Percentiles rank a stretch among this genome's conserved stretches.
These are phyloP conservation scores for Yponomeuta malinellus DNA, from an alignment of 2,888 invertebrate species.

Conservation along the genomic window DNA sequence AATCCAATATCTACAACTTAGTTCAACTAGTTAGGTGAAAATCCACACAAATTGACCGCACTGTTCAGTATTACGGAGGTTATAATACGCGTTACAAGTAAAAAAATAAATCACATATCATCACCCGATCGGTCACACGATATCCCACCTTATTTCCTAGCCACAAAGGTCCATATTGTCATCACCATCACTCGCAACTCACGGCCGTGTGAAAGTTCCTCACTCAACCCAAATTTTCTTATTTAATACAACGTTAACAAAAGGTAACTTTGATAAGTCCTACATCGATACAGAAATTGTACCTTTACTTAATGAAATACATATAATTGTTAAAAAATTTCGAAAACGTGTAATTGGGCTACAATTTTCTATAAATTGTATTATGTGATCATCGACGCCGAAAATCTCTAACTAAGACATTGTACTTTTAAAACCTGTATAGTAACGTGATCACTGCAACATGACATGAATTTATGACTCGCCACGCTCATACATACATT, in stretches of 20 bases:
- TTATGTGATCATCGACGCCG: too few relatives aligned
- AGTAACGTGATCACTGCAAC: constrained; percentile 8
- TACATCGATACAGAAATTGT: constrained; percentile 28
- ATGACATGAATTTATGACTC: too few relatives aligned
- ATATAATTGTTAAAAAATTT: too few relatives aligned
- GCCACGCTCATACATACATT: too few relatives aligned
- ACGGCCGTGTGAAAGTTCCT: constrained; percentile 39
- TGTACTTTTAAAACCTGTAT: constrained; percentile 62
- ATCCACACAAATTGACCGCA: neutral
- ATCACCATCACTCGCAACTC: constrained; percentile 21
- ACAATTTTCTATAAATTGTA: too few relatives aligned
- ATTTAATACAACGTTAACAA: constrained; percentile 39
- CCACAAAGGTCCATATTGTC: constrained; percentile 29
- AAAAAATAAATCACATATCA: constrained; percentile 64
- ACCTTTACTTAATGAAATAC: too few relatives aligned
- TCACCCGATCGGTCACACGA: constrained; percentile 35
- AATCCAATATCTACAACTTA: neutral
- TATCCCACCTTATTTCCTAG: constrained; percentile 26
- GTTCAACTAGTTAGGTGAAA: neutral
- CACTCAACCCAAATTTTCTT: neutral
- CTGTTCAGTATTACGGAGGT: neutral
- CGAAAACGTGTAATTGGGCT: too few relatives aligned
- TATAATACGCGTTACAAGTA: constrained; percentile 52
- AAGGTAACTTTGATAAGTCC: constrained; percentile 54
- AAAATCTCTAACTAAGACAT: constrained; percentile 22